phyloP scores from a whole-genome alignment of 2,113 vertebrate species.

The Micromys minutus region DNA sequence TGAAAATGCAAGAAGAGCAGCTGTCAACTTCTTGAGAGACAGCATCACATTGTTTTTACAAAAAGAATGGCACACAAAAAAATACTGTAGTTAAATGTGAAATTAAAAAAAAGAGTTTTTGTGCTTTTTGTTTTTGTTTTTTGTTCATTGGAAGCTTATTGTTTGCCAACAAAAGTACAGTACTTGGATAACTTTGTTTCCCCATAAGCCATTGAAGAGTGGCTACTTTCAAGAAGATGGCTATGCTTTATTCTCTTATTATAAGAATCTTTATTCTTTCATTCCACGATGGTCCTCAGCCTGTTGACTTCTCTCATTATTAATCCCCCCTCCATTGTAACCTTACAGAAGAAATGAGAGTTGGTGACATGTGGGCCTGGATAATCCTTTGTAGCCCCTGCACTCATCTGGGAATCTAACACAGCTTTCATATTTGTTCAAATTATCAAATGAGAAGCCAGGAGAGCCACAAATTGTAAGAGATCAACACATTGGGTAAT shows the following conservation, averaged over 20 bases:
- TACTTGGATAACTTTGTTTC: not conserved
- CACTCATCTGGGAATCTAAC: not conserved
- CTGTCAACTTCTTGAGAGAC: not conserved
- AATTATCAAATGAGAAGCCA: not conserved
- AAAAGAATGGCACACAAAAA: not conserved
- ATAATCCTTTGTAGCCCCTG: not conserved
- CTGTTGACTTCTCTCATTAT: not conserved
- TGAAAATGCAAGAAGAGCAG: not conserved
- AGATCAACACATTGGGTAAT: not conserved
- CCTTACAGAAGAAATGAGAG: not conserved
- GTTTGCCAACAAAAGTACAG: not conserved
- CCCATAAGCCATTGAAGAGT: not conserved
- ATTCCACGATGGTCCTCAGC: not conserved
- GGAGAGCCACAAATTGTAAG: not conserved
- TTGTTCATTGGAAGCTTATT: not conserved
- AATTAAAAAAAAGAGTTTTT: not conserved
- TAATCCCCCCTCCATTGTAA: not conserved
- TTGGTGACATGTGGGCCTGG: not conserved
- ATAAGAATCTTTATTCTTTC: not conserved
- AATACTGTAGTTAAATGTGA: not conserved
- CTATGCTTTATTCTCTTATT: not conserved
- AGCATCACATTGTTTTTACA: not conserved
- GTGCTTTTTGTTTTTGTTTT: too few relatives aligned
- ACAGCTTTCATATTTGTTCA: not conserved
- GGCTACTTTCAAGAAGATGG: not conserved